Evolutionary conservation across 1,140 invertebrate species (phyloP), one percentile per base, ranked within the genome.

Genomic region (Solenopsis invicta): DNA sequence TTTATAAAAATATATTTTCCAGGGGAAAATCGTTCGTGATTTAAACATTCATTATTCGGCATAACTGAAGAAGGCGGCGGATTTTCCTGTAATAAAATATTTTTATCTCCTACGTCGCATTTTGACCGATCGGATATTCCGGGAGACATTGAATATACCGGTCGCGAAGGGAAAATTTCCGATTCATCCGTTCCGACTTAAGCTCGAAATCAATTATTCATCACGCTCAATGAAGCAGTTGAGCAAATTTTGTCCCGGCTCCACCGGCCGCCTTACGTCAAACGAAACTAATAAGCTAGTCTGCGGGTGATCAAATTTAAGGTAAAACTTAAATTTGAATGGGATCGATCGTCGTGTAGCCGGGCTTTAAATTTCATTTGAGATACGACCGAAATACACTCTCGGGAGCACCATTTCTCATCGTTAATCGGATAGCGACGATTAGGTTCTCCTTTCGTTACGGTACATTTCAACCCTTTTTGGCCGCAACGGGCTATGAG

Each of bases 211-310:
- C 77, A 81, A 81, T 81, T 81, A 81, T 71, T 71, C 77, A 81
- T 81, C 18, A 54, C 16, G 50, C 62, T 69, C 77, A 81, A 69
- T 81, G 66, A 48, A 81, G 62, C 77, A 69, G 41, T 54, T 21
- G 48, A 69, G 21, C 77, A 71, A 71, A 81, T 81, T 71, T 81
- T 37, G 64, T 4, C 24, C 34, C 77, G 41, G 18, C 64, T 45
- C 48, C 77, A 69, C 9, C 13, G 64, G 48, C 34, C 77, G 50
- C n/a, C 77, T 81, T 81, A 81, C 77, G 77, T 81, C 77, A 81
- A 81, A 71, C 77, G 48, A 76, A 76, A 81, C 77, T 81, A 81
- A 81, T 69, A 81, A 81, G 77, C 37, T 21, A 81, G 62, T 69
- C 77, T 81, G 50, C n/a, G 29, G 18, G 16, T 56, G 77, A 81